A percentile compares a stretch with the other conserved stretches of the same genome.
phyloP scores from a whole-genome alignment of 2,797 vertebrate species.

The Australoheros facetus region DNA sequence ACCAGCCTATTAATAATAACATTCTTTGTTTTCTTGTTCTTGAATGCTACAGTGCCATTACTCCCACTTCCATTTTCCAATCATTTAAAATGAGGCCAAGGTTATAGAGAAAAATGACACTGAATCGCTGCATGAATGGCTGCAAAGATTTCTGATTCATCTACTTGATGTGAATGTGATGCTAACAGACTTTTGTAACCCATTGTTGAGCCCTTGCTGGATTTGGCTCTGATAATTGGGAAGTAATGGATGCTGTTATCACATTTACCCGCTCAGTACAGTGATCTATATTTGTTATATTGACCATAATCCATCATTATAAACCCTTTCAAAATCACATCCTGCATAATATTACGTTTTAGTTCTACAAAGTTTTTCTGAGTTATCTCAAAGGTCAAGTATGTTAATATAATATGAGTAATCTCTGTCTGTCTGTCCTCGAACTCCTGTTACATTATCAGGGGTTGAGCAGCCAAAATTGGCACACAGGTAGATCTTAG shows the following conservation, averaged over 20 bases:
- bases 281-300: conserved; percentile 23
- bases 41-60: not conserved
- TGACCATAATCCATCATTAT: conserved; percentile 17
- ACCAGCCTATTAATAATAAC: not conserved
- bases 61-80: not conserved
- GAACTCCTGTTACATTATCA: not conserved
- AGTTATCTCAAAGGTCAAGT: conserved; percentile 10
- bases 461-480: not conserved
- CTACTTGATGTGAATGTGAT: conserved; percentile 2
- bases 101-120: conserved; percentile 12
- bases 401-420: not conserved
- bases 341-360: not conserved
- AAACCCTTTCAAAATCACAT: not conserved
- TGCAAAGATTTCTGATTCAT: conserved; percentile 27
- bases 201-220: not conserved
- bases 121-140: conserved; percentile 13
- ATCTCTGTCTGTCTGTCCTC: not conserved
- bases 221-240: conserved; percentile 4
- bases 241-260: conserved; percentile 11
- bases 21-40: not conserved
- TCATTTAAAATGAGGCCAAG: conserved; percentile 34
- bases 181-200: conserved; percentile 6
- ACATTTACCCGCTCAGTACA: not conserved
- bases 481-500: not conserved
- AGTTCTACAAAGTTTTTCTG: conserved; percentile 1